Evolutionary conservation across 2,797 vertebrate species (phyloP), one percentile per base, ranked within the genome.

Genomic region (Sphenopsis melanotis): DNA sequence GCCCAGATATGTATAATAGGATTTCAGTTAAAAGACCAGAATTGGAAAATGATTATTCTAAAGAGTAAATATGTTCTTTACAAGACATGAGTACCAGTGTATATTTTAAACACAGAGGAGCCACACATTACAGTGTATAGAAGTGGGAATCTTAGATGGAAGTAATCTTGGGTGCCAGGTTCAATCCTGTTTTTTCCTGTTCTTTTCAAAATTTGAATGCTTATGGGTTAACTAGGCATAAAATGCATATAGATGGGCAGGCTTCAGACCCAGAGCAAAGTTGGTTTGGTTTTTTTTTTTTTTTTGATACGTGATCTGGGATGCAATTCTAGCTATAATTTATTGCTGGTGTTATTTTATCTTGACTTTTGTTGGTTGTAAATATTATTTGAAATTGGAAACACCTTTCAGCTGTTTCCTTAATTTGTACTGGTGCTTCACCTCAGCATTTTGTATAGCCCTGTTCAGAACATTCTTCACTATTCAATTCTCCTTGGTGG

Each of bases 1-100:
- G 93, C 88, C 47, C 57, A 93, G 61, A 87, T 80, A 60, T 22
- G 3, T 56, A 55, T 56, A 64, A 61, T 14, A 66, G 66, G 32
- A 96, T 89, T 92, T 96, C 80, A 57, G 71, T 79, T 57, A 95
- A 91, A 94, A 92, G 72, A 52, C 18, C 47, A 94, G 59, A 70
- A 81, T 87, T 49, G 95, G 78, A 89, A 79, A 83, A 21, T 77
- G 32, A 26, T 77, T 88, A 91, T 92, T 93, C 56, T 83, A 53
- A 85, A 59, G 53, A 83, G 36, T 68, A 93, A 92, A 79, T 76
- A 84, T 61, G 11, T 70, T 96, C 36, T 95, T 93, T 95, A 75
- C 19, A 83, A 59, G 57, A 72, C 29, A 7, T 19, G 30, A 18
- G 6, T 29, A 42, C 20, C 59, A 4, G 18, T 37, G 11, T 11